phyloP scores from a whole-genome alignment of 2,888 invertebrate species.

The Eurytoma adleriae region DNA sequence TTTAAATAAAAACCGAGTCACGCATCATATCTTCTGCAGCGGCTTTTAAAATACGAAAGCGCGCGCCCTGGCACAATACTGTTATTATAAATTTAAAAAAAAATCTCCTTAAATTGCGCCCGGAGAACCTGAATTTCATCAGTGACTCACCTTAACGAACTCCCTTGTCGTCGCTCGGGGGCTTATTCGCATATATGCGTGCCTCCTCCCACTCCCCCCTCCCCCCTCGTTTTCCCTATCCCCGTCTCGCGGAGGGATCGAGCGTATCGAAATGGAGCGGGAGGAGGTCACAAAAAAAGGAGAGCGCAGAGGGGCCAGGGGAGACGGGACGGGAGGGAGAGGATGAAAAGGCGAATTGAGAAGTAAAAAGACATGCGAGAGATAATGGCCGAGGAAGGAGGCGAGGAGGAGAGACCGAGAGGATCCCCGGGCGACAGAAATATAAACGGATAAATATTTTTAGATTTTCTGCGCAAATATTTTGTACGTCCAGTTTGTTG shows the following conservation, averaged over 20 bases:
- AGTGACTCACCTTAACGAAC: conserved; percentile 57
- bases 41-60: background rate
- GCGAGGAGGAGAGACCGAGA: conserved; percentile 52
- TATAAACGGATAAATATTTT: conserved; percentile 1
- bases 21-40: background rate
- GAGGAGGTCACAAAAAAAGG: conserved; percentile 32
- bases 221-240: background rate
- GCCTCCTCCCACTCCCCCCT: background rate
- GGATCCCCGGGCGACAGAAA: conserved; percentile 31
- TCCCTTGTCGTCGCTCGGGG: conserved; percentile 58
- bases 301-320: conserved; percentile 46
- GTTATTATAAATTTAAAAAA: conserved; percentile 14
- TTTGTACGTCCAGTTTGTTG: no score
- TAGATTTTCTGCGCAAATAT: conserved; percentile 3
- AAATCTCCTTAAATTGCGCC: background rate
- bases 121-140: conserved; percentile 32
- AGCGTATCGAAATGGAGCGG: conserved; percentile 58
- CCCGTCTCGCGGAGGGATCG: conserved; percentile 29
- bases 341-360: conserved; percentile 36
- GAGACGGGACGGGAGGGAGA: conserved; percentile 50
- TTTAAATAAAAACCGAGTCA: background rate
- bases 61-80: no score
- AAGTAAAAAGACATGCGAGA: conserved; percentile 44
- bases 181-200: conserved; percentile 53
- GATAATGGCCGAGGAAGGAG: conserved; percentile 51